Percentiles rank a stretch among this genome's conserved stretches.
Evolutionary conservation across 2,797 vertebrate genomes (phyloP).

Genomic region (Sarcophilus harrisii): DNA sequence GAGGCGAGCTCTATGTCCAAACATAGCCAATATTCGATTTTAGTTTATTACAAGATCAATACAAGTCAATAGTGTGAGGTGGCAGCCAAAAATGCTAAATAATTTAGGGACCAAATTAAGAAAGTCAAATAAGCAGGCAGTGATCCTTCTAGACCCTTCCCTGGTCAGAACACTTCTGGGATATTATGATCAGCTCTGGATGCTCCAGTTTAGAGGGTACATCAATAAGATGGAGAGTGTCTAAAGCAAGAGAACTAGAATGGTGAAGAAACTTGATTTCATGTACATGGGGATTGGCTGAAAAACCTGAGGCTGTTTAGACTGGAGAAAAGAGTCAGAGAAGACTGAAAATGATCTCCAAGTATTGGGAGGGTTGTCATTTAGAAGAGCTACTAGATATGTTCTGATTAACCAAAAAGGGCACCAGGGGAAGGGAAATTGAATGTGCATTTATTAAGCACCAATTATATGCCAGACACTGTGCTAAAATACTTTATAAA

Average conservation of each 20-base stretch:
- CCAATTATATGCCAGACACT: background rate
- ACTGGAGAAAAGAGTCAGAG: background rate
- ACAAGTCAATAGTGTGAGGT: background rate
- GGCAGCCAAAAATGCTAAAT: background rate
- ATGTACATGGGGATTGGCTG: background rate
- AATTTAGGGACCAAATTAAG: background rate
- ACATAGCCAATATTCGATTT: background rate
- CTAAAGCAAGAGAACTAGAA: background rate
- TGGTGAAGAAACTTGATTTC: background rate
- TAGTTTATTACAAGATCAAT: background rate
- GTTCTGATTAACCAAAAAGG: background rate
- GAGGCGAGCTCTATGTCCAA: conserved; percentile 9
- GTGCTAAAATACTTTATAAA: background rate
- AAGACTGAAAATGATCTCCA: background rate
- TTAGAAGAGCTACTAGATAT: background rate
- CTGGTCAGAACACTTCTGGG: background rate
- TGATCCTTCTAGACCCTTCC: background rate
- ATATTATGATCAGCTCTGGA: background rate
- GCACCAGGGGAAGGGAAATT: background rate
- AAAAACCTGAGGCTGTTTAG: background rate
- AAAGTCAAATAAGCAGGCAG: background rate
- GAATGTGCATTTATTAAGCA: background rate
- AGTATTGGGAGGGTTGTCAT: background rate
- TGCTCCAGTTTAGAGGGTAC: background rate
- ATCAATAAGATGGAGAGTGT: background rate